A percentile compares a stretch with the other conserved stretches of the same genome.
Evolutionary conservation across 2,888 invertebrate genomes (phyloP).

Genomic region (Lagria hirta): DNA sequence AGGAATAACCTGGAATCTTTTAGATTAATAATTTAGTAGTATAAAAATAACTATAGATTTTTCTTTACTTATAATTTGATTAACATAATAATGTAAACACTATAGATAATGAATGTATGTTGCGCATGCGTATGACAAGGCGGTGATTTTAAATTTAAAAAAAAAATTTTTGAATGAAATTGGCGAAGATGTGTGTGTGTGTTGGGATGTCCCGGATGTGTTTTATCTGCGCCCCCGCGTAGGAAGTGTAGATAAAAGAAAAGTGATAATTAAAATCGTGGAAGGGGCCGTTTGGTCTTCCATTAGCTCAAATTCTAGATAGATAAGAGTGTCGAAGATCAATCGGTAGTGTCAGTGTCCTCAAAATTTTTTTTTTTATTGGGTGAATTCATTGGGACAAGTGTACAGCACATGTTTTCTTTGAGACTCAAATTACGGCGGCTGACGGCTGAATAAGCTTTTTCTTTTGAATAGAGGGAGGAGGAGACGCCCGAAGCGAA

Average conservation of each 20-base stretch:
- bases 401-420: conserved; percentile 38
- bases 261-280: conserved; percentile 22
- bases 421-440: conserved; percentile 13
- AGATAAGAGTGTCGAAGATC: conserved; percentile 44
- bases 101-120: too few species aligned
- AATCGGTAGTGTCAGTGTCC: conserved; percentile 42
- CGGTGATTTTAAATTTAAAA: conserved; percentile 10
- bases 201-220: conserved; percentile 37
- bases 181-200: too few species aligned
- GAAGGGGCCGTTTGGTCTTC: conserved; percentile 8
- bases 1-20: too few species aligned
- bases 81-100: too few species aligned
- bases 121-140: conserved; percentile 6
- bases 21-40: too few species aligned
- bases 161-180: conserved; percentile 9
- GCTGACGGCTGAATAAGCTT: conserved; percentile 13
- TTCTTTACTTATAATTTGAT: too few species aligned
- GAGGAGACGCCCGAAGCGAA: conserved; percentile 18
- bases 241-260: conserved; percentile 49
- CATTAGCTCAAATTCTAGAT: conserved; percentile 13
- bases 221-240: conserved; percentile 39
- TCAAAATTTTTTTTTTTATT: conserved; percentile 34
- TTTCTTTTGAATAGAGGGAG: conserved; percentile 5
- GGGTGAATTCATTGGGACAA: conserved; percentile 30
- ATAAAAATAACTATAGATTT: too few species aligned